Conservation (phyloP, 1,140 invertebrate genomes). For the Chymomyza costata region DNA sequence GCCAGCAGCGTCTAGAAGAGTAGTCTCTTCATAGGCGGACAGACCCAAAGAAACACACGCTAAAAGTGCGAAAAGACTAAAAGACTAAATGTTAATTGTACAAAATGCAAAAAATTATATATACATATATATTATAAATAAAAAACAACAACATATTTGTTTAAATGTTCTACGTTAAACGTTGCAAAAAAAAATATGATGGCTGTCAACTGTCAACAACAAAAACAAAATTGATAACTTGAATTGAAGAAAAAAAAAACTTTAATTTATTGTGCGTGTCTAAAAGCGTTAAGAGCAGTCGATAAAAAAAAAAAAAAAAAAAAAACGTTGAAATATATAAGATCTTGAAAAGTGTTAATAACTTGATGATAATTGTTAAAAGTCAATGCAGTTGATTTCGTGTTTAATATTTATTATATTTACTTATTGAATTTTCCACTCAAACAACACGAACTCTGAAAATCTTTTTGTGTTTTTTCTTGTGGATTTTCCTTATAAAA, state of each 20-base stretch:
- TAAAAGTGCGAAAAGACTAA: constrained; percentile 21
- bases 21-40: no score
- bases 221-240: constrained; percentile 18
- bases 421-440: constrained; percentile 67
- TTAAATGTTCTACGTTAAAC: constrained; percentile 56
- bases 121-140: no score
- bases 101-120: constrained; percentile 7
- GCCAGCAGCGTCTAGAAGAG: no score
- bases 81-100: constrained; percentile 41
- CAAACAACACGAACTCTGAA: constrained; percentile 36
- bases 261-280: constrained; percentile 55
- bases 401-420: constrained; percentile 70
- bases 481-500: constrained; percentile 19
- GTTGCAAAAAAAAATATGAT: constrained; percentile 8
- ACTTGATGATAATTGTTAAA: constrained; percentile 52
- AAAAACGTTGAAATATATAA: constrained; percentile 24
- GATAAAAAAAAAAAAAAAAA: constrained; percentile 9
- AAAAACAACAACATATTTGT: constrained; percentile 6
- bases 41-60: constrained; percentile 8
- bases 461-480: constrained; percentile 47
- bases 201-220: constrained; percentile 1
- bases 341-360: constrained; percentile 56
- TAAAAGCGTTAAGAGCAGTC: constrained; percentile 33
- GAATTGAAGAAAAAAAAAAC: constrained; percentile 24
- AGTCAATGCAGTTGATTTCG: constrained; percentile 33